Base-by-base conservation (phyloP, 2,888 invertebrate species). In the Nemotelus pantherinus region DNA sequence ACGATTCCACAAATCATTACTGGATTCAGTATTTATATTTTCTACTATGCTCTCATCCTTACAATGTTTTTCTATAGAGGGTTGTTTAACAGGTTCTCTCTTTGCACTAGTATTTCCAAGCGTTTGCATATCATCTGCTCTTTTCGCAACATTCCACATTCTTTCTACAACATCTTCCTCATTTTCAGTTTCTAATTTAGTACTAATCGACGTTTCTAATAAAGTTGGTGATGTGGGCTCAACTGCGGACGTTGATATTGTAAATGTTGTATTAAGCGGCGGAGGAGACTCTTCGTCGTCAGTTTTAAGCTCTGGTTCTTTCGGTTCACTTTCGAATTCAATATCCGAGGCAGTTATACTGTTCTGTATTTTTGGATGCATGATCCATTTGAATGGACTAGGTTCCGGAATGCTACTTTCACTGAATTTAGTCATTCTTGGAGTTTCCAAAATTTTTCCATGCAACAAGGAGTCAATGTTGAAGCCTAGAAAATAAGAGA, bases 291-390 rank as follows among this genome's bases (percentile, higher is more conserved):
- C 55, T 9, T 55, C 43, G 2, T 55, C 41, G 10, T 10, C 9
- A 3, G 39, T 6, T 3, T 39, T 55, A 25, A 25, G 25, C 6
- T 53, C n/a, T 9, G 1, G 3, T 10, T 39, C 6, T 50, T 68
- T 53, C 3, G 50, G 48, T 39, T 70, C 70, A 53, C 41, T 53
- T 7, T 65, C 71, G 3, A 41, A 55, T 48, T 74, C 74, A 39
- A 74, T 74, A 7, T 50, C 74, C 0, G 74, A 74, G 9, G 74
- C 74, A 7, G 74, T 74, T 3, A 74, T 50, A 25, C 60, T 60
- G 9, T 60, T 60, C 5, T 63, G 39, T 5, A 48, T 6, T 63
- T 74, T 74, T 9, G 47, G 63, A n/a, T 50, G 60, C 63, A 60
- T 60, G 10, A 60, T 45, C 74, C 74, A 74, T 9, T 68, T 39